Percentiles rank a stretch among this genome's conserved stretches.
These are phyloP conservation scores for Matsumurasca onukii DNA, from an alignment of 1,140 invertebrate genomes.

Conservation along the genomic window DNA sequence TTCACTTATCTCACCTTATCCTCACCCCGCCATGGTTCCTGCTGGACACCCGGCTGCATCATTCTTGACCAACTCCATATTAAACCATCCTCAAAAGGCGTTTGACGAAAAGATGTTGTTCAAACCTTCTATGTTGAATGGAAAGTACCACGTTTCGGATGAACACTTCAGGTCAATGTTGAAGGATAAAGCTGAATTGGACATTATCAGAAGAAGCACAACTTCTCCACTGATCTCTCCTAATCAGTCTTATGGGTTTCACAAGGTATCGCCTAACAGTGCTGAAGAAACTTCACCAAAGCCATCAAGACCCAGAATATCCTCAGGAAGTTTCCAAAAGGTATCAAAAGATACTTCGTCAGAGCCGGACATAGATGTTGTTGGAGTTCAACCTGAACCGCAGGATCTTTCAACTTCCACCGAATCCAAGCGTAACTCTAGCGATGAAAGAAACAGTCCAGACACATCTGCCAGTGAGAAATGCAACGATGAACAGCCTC, in stretches of 20 bases:
- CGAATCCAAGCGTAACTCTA: slow-evolving; percentile 40
- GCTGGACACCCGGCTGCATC: slow-evolving; percentile 49
- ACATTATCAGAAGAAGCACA: slow-evolving; percentile 34
- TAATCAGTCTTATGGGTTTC: slow-evolving; percentile 35
- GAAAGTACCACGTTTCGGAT: not conserved
- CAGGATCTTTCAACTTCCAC: slow-evolving; percentile 48
- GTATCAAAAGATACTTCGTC: slow-evolving; percentile 32
- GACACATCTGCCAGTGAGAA: not conserved
- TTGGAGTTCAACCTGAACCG: slow-evolving; percentile 36
- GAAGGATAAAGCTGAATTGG: not conserved
- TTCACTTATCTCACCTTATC: slow-evolving; percentile 59
- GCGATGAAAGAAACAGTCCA: not conserved
- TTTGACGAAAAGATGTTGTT: not conserved
- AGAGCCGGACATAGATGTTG: not conserved
- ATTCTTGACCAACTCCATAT: slow-evolving; percentile 55
- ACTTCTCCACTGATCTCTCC: slow-evolving; percentile 49
- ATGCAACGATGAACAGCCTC: slow-evolving; percentile 60
- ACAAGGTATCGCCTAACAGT: slow-evolving; percentile 62
- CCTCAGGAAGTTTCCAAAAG: slow-evolving; percentile 43
- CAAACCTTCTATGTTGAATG: not conserved
- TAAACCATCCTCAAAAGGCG: slow-evolving; percentile 36
- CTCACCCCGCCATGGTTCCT: slow-evolving; percentile 55
- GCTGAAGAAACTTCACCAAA: slow-evolving; percentile 63
- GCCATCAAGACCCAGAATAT: slow-evolving; percentile 63
- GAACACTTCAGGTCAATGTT: not conserved